Base-by-base conservation (phyloP, 2,888 invertebrate genomes). In the Diogma glabrata region DNA sequence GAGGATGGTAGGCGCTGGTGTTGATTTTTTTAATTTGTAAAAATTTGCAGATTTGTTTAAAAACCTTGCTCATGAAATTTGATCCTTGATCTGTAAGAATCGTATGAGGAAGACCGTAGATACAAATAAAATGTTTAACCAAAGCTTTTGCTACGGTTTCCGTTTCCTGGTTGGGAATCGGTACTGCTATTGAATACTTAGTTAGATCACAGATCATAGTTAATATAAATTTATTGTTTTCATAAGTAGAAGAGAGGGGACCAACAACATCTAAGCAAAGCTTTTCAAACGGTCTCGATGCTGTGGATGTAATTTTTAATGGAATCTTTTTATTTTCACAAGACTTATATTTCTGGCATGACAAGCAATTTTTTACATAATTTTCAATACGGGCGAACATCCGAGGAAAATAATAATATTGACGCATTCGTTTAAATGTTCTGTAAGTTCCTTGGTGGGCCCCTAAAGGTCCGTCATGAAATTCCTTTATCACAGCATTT, bases 1-100 rank as follows among this genome's bases (percentile, higher is more conserved):
- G 62, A 14, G 64, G 62, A 50, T 61, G 60, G 50, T 63, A 65
- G n/a, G 62, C 56, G 19, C 57, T 61, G 6, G 59, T 55, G 17
- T 50, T 54, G 12, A 62, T 50, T 22, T 64, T 58, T 55, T 60
- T 62, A 5, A 61, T n/a, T n/a, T n/a, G n/a, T n/a, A n/a, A n/a
- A n/a, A n/a, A n/a, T 43, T 55, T 61, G n/a, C 28, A 28, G 10
- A 28, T 28, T 28, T n/a, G 10, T 28, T 28, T 28, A n/a, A 28
- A 28, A 28, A 28, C 10, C n/a, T 10, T n/a, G n/a, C 28, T 28
- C 10, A n/a, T 28, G n/a, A 28, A 28, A 28, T 28, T 28, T 28
- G 3, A 28, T 28, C 28, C 28, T 3, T 28, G 28, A 28, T 28
- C 28, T 28, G 28, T 28, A 12, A 28, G n/a, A 28, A 28, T 28